Evolutionary conservation across 2,888 invertebrate genomes (phyloP).

Genomic region (Alviniconcha strummeri): DNA sequence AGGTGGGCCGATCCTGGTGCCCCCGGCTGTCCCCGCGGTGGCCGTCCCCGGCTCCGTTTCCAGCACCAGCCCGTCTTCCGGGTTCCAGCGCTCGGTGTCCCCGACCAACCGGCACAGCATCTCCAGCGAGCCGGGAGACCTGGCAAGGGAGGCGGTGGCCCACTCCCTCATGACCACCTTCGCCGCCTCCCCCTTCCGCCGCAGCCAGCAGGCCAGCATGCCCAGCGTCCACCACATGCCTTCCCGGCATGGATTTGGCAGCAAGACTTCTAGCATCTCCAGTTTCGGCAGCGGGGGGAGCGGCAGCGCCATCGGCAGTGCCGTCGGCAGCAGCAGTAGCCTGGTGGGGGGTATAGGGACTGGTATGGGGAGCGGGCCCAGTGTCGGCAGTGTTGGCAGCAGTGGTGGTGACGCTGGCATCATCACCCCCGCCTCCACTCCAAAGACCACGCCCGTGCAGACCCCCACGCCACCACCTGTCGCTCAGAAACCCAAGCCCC

Average conservation of each 20-base stretch:
- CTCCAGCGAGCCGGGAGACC: constrained; percentile 41
- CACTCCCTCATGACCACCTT: constrained; percentile 39
- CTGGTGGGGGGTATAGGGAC: constrained; percentile 10
- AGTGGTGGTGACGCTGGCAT: not conserved
- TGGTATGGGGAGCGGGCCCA: not conserved
- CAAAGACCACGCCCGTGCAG: constrained; percentile 22
- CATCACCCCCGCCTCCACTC: constrained; percentile 20
- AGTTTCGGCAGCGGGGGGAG: constrained; percentile 3
- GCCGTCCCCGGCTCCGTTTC: not conserved
- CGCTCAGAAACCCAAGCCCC: constrained; percentile 69
- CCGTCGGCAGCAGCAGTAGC: constrained; percentile 20
- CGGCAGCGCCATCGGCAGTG: constrained; percentile 23
- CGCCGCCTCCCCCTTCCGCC: constrained; percentile 37
- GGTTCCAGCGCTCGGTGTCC: constrained; percentile 21
- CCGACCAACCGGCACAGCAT: constrained; percentile 39
- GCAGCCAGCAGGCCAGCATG: constrained; percentile 37
- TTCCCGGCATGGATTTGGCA: not conserved
- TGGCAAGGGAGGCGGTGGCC: constrained; percentile 20
- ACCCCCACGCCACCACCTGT: constrained; percentile 58
- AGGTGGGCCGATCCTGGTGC: constrained; percentile 52
- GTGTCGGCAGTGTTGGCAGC: not conserved
- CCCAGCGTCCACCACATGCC: constrained; percentile 32
- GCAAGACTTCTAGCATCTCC: constrained; percentile 24
- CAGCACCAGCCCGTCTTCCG: not conserved
- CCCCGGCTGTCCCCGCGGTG: constrained; percentile 33